A percentile compares a stretch with the other conserved stretches of the same genome.
These are phyloP conservation scores for Micropoecilia bifurca DNA, from an alignment of 2,797 vertebrate genomes.

Conservation along the genomic window DNA sequence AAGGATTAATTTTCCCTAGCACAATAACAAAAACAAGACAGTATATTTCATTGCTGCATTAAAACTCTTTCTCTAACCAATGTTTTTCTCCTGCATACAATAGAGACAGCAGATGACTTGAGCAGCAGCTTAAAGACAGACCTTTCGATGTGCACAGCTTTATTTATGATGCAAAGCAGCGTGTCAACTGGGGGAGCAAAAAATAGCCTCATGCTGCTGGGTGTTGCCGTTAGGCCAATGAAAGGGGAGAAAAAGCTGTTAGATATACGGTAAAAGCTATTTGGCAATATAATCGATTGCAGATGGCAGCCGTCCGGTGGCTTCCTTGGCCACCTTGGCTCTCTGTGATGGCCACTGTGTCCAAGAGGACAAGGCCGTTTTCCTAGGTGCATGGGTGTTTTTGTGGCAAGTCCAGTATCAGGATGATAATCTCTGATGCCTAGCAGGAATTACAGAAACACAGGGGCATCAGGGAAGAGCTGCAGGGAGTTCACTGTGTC, in stretches of 20 bases:
- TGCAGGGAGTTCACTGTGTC: constrained; percentile 36
- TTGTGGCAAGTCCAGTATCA: constrained; percentile 67
- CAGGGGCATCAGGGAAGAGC: constrained; percentile 28
- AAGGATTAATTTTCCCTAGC: constrained; percentile 16
- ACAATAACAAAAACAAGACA: neutral
- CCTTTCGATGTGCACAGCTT: constrained; percentile 22
- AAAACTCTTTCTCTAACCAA: neutral
- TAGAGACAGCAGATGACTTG: constrained; percentile 3
- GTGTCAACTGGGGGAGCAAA: constrained; percentile 44
- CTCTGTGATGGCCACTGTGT: constrained; percentile 70
- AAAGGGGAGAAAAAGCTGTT: constrained; percentile 55
- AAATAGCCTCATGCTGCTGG: constrained; percentile 63
- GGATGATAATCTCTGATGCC: constrained; percentile 55
- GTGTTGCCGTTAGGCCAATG: constrained; percentile 61
- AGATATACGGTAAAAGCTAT: constrained; percentile 63
- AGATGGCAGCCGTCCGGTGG: constrained; percentile 68
- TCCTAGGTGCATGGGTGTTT: constrained; percentile 33
- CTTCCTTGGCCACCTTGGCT: constrained; percentile 71
- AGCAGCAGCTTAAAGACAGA: constrained; percentile 4
- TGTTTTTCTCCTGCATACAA: neutral
- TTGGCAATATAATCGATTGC: constrained; percentile 75
- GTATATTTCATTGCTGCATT: constrained; percentile 7
- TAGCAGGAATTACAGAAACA: constrained; percentile 62
- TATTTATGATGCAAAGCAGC: constrained; percentile 53
- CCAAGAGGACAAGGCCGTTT: constrained; percentile 61